phyloP scores from a whole-genome alignment of 2,113 vertebrate genomes.

The Lichenostomus cassidix region DNA sequence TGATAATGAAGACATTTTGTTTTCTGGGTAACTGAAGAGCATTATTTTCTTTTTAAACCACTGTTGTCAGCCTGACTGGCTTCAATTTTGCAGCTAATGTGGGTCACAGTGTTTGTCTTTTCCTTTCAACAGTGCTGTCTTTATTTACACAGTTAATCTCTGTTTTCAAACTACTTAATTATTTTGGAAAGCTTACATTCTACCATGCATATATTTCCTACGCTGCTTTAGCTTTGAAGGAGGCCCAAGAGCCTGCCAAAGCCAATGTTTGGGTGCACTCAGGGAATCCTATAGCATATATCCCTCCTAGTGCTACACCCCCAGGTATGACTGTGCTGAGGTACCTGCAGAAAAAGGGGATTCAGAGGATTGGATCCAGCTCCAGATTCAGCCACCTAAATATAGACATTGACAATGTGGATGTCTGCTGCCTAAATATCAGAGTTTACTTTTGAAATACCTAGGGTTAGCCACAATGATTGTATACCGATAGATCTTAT shows the following conservation, averaged over 20 bases:
- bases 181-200: neutral
- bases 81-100: constrained; percentile 28
- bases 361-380: neutral
- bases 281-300: neutral
- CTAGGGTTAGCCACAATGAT: fast-evolving
- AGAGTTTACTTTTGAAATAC: neutral
- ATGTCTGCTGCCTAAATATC: neutral
- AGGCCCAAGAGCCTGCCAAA: neutral
- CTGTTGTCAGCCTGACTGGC: neutral
- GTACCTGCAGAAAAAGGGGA: neutral
- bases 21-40: neutral
- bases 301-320: neutral
- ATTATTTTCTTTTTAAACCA: constrained; percentile 16
- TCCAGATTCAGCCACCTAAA: neutral
- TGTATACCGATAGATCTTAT: neutral
- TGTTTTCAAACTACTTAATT: constrained; percentile 4
- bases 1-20: neutral
- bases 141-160: constrained; percentile 33
- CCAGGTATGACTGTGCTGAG: neutral
- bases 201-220: neutral
- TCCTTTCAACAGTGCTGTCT: neutral
- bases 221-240: neutral
- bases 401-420: neutral
- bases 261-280: neutral
- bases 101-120: constrained; percentile 11